Conservation (phyloP, 2,113 vertebrate species). For the Desmodus rotundus region DNA sequence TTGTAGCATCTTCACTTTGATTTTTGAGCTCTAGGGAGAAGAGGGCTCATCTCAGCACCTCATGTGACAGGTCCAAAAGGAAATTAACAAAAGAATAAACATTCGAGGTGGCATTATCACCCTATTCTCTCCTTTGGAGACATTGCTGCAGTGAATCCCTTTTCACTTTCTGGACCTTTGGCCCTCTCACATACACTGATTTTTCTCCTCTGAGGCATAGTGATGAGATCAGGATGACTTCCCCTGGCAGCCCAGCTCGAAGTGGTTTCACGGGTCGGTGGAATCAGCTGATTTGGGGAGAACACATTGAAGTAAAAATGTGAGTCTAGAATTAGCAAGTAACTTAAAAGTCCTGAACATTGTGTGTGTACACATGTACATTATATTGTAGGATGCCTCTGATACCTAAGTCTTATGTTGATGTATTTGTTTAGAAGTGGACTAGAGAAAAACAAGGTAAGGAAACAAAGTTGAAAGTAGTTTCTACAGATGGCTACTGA, state of each 20-base stretch:
- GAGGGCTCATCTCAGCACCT: conserved; percentile 17
- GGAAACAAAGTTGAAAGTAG: neutral
- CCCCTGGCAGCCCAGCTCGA: neutral
- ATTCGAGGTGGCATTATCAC: neutral
- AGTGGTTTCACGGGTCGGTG: conserved; percentile 66
- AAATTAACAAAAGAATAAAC: conserved; percentile 57
- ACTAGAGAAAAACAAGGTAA: neutral
- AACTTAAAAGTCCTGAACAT: conserved; percentile 49
- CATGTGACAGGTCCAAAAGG: conserved; percentile 34
- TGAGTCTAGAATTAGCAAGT: conserved; percentile 5
- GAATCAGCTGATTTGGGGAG: conserved; percentile 66
- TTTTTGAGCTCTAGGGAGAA: conserved; percentile 36
- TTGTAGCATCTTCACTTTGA: conserved; percentile 36
- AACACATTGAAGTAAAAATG: conserved; percentile 58
- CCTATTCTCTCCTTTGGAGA: conserved; percentile 43
- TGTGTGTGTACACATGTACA: neutral
- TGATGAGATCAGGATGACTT: conserved; percentile 57
- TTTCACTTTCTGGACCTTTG: conserved; percentile 51
- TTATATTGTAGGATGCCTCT: neutral
- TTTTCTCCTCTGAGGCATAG: conserved; percentile 34
- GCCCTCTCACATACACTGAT: neutral
- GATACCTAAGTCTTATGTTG: neutral
- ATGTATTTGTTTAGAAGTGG: conserved; percentile 14
- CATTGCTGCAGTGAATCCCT: neutral
- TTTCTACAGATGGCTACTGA: neutral